These are phyloP conservation scores for Thrips palmi DNA, from an alignment of 1,140 invertebrate genomes.

Conservation along the genomic window DNA sequence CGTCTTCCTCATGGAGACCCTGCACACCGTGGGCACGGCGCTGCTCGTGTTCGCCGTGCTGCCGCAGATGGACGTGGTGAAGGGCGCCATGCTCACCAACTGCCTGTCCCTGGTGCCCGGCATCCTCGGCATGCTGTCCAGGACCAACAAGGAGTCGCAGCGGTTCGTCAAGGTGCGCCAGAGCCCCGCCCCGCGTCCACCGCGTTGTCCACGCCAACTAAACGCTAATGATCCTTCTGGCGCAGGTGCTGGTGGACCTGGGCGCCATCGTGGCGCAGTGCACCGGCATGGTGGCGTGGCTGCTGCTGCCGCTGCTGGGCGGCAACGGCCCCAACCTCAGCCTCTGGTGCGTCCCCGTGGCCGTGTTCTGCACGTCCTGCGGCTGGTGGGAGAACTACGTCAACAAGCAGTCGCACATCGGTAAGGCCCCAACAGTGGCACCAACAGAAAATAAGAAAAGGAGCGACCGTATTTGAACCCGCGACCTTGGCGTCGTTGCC, in stretches of 20 bases:
- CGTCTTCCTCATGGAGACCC: constrained; percentile 63
- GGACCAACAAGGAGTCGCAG: constrained; percentile 61
- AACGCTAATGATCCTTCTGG: too few relatives aligned
- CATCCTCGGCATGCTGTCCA: constrained; percentile 45
- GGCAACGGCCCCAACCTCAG: constrained; percentile 38
- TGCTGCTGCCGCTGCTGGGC: constrained; percentile 36
- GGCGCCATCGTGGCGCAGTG: constrained; percentile 66
- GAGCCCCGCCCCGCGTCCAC: too few relatives aligned
- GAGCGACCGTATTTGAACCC: too few relatives aligned
- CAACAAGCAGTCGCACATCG: constrained; percentile 56
- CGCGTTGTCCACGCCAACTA: too few relatives aligned
- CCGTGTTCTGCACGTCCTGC: constrained; percentile 68
- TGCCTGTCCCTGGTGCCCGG: constrained; percentile 79
- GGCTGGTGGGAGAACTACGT: constrained; percentile 98
- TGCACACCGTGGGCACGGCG: constrained; percentile 69
- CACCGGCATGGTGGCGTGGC: constrained; percentile 80
- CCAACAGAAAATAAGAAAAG: too few relatives aligned
- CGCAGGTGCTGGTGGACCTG: constrained; percentile 66
- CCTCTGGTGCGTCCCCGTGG: constrained; percentile 67
- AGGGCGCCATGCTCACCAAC: constrained; percentile 85
- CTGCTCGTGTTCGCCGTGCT: constrained; percentile 72
- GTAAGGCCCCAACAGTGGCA: constrained; percentile 24
- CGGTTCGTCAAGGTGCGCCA: too few relatives aligned
- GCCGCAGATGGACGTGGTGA: constrained; percentile 78
- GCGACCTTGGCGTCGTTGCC: too few relatives aligned